Base-by-base conservation (phyloP, 2,888 invertebrate species). In the Allygus modestus region DNA sequence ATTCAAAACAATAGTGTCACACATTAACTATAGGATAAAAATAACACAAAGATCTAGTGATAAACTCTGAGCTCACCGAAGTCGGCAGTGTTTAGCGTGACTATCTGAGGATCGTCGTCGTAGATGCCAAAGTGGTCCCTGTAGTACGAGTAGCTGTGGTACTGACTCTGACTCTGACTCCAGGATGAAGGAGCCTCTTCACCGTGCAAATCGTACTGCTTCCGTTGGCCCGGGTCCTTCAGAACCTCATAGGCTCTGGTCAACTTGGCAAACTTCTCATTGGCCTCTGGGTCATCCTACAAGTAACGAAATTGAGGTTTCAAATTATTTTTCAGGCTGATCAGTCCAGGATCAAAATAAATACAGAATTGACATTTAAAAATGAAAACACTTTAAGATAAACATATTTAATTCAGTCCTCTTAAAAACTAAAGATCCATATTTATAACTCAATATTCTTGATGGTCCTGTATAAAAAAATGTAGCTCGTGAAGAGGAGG, bases 221-320 rank as follows among this genome's bases (percentile, higher is more conserved):
- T 95, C 84, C 96, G 92, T 86, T 94, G 92, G 84, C 95, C 95
- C 65, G 95, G 94, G 91, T 97, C 97, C 90, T 97, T 97, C 17
- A 97, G 90, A 0, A 96, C 94, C 90, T 97, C 97, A 91, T 97
- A 97, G 0, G 97, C 97, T 89, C 94, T 93, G 77, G 95, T 96
- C 73, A 97, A 92, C 91, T 94, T 94, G 33, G 97, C 90, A 90
- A 97, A 97, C 87, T 93, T 94, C 69, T 94, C 93, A 89, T 96
- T 95, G 11, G 95, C 94, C 81, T 94, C 92, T 84, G 93, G 92
- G 90, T 95, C 94, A 89, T 95, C 94, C 96, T 97, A 89, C 46
- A 91, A 54, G 15, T 15, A 51, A n/a, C n/a, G n/a, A n/a, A n/a
- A n/a, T n/a, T n/a, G n/a, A n/a, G n/a, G n/a, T n/a, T n/a, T n/a